Evolutionary conservation across 2,888 invertebrate species (phyloP).

Genomic region (Dioctria linearis): DNA sequence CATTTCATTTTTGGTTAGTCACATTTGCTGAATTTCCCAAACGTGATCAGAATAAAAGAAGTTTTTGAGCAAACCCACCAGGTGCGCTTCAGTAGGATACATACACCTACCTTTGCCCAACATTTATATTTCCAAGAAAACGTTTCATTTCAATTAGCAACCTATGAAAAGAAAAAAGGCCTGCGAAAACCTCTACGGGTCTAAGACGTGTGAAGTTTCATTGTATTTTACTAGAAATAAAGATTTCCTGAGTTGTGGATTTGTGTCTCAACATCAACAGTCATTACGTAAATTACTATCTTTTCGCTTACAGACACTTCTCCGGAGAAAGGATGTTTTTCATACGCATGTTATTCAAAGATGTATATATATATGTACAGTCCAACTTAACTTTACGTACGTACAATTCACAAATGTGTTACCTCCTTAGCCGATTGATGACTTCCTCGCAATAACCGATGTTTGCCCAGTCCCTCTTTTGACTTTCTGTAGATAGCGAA

Average conservation of each 20-base stretch:
- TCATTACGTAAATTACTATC: conserved; percentile 17
- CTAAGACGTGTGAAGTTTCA: not conserved
- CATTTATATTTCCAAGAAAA: conserved; percentile 33
- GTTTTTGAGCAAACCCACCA: not conserved
- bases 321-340: too few species aligned
- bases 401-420: conserved; percentile 35
- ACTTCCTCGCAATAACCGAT: conserved; percentile 81
- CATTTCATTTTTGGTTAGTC: not conserved
- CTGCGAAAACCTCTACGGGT: conserved; percentile 24
- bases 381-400: not conserved
- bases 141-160: conserved; percentile 35
- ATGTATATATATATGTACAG: not conserved
- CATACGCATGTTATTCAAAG: not conserved
- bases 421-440: conserved; percentile 76
- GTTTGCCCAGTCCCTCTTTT: conserved; percentile 82
- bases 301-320: not conserved
- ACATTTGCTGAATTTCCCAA: conserved; percentile 24
- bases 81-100: conserved; percentile 5
- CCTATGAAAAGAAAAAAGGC: conserved; percentile 28
- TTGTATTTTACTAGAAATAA: conserved; percentile 13
- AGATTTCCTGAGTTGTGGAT: conserved; percentile 22
- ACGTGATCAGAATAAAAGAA: conserved; percentile 25
- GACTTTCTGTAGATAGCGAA: conserved; percentile 78
- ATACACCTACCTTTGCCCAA: too few species aligned
- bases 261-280: conserved; percentile 41